These are phyloP conservation scores for Protaetia brevitarsis DNA, from an alignment of 1,140 invertebrate species.

Conservation along the genomic window DNA sequence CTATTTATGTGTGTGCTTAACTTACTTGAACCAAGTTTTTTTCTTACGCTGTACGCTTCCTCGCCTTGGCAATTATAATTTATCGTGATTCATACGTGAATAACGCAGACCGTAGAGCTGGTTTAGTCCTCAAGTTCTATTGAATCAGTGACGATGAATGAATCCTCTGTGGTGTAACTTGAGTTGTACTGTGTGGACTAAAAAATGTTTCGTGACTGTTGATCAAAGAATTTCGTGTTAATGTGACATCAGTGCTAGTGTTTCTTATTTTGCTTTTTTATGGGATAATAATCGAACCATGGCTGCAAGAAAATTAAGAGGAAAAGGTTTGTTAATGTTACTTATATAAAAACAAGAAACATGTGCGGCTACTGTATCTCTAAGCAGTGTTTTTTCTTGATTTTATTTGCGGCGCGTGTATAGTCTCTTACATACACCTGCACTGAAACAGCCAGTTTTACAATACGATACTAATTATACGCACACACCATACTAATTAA, in stretches of 20 bases:
- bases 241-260: constrained; percentile 4
- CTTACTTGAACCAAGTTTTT: background rate
- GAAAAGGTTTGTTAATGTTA: background rate
- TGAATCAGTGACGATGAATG: constrained; percentile 4
- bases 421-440: background rate
- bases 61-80: constrained; percentile 35
- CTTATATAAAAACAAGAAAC: background rate
- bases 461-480: background rate
- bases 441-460: background rate
- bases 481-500: constrained; percentile 1
- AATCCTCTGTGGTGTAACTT: constrained; percentile 17
- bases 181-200: background rate
- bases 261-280: background rate
- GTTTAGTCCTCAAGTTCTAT: constrained; percentile 12
- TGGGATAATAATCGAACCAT: background rate
- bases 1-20: background rate
- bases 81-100: constrained; percentile 42
- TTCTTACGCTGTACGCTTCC: background rate
- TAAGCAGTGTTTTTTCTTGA: too few species aligned
- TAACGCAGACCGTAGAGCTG: constrained; percentile 28
- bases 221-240: background rate
- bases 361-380: too few species aligned
- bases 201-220: constrained; percentile 9
- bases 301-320: background rate
- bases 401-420: background rate